Percentiles rank a stretch among this genome's conserved stretches.
These are phyloP conservation scores for Selenia dentaria DNA, from an alignment of 2,888 invertebrate genomes.

Conservation along the genomic window DNA sequence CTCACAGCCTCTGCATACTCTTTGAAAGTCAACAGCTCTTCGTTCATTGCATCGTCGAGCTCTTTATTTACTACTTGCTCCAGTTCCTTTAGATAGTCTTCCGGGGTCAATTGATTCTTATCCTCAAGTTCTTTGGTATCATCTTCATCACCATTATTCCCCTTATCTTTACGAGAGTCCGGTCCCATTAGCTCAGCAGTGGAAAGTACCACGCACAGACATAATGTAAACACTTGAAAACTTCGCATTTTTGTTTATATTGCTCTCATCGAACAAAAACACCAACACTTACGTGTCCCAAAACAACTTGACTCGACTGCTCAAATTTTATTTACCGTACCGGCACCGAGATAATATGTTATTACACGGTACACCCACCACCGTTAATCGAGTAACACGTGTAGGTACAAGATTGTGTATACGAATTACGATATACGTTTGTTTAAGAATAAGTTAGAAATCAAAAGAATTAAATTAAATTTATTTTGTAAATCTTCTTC, in stretches of 20 bases:
- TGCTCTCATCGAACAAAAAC: constrained; percentile 39
- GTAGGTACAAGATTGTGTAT: no score
- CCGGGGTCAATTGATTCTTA: constrained; percentile 45
- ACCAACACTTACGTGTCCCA: constrained; percentile 70
- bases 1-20: constrained; percentile 66
- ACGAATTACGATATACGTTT: no score
- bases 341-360: background rate
- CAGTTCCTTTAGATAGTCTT: constrained; percentile 55
- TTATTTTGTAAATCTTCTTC: no score
- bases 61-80: constrained; percentile 63
- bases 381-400: no score
- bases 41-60: constrained; percentile 61
- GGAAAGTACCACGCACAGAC: constrained; percentile 55
- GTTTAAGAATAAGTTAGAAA: no score
- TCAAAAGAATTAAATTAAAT: no score
- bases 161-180: constrained; percentile 49
- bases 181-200: constrained; percentile 68
- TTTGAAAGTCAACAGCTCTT: constrained; percentile 57
- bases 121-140: constrained; percentile 39
- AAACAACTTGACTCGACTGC: constrained; percentile 5
- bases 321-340: background rate
- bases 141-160: constrained; percentile 55
- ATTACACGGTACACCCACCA: no score
- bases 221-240: constrained; percentile 53
- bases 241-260: constrained; percentile 53